Base-by-base conservation (phyloP, 2,888 invertebrate species). In the Limnephilus lunatus region DNA sequence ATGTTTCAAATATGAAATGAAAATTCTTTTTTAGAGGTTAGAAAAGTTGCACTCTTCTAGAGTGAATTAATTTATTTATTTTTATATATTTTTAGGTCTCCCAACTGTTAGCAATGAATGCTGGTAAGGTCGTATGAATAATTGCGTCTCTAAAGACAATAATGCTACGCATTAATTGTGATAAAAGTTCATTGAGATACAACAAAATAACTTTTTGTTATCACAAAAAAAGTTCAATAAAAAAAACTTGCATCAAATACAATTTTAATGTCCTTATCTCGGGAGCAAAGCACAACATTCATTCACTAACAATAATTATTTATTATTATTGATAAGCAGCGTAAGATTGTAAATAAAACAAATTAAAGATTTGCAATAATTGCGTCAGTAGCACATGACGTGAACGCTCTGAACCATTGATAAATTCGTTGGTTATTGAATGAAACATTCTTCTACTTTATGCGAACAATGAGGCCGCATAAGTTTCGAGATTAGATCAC, bases 381-480 rank as follows among this genome's bases (percentile, higher is more conserved):
- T 68, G 68, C 68, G 68, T 68, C 68, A 68, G 68, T 68, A n/a
- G 68, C 68, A 68, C 68, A 68, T 68, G 53, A 19, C 19, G 68
- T 68, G 25, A 25, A 68, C 68, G 68, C 68, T 68, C 68, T 0
- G 68, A 68, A 68, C 68, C 68, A 68, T 68, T 68, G 68, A 68
- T 68, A 25, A 68, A 68, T 68, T 68, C 68, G 68, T 68, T 5
- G 68, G 68, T 68, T 68, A 83, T 83, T 83, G 30, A 83, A 83
- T 32, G 31, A 32, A 83, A 83, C 82, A 83, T 86, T 86, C 39
- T 44, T 30, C 86, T 14, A 86, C 86, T 86, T 25, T 68, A 7
- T 25, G 68, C 68, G 68, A 86, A 30, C n/a, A 14, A 48, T 39
- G 86, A 86, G 44, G 86, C 44, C 86, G n/a, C 44, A 86, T 53